A percentile compares a stretch with the other conserved stretches of the same genome.
phyloP scores from a whole-genome alignment of 2,888 invertebrate genomes.

The Buathra laborator region DNA sequence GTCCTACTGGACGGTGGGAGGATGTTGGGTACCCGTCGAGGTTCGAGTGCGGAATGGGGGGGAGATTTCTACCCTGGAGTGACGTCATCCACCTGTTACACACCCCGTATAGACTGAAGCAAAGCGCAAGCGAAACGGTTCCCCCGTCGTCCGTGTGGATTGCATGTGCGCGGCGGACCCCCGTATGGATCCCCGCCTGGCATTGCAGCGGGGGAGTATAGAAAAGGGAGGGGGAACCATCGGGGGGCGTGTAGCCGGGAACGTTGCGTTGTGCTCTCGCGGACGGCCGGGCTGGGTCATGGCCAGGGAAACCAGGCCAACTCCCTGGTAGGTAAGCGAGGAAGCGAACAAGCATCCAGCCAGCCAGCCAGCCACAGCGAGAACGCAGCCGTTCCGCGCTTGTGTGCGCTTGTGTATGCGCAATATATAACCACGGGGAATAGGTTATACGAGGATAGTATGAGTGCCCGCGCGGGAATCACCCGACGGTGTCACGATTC shows the following conservation, averaged over 20 bases:
- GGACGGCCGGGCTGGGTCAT: constrained; percentile 81
- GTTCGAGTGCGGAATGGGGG: constrained; percentile 44
- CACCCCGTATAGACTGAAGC: constrained; percentile 71
- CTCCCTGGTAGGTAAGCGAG: constrained; percentile 69
- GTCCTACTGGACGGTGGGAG: constrained; percentile 13
- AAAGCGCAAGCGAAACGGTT: constrained; percentile 21
- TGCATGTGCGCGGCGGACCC: constrained; percentile 69
- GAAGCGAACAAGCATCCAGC: constrained; percentile 49
- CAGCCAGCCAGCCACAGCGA: constrained; percentile 34
- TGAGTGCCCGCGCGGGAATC: constrained; percentile 65
- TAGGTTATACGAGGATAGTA: constrained; percentile 28
- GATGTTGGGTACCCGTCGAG: background rate
- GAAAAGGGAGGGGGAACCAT: constrained; percentile 49
- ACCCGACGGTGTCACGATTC: constrained; percentile 44
- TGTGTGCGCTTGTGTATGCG: constrained; percentile 4
- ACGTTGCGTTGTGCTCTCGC: constrained; percentile 67
- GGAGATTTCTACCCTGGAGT: constrained; percentile 71
- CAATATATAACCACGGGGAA: background rate
- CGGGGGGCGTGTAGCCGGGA: constrained; percentile 68
- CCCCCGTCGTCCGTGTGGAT: constrained; percentile 62
- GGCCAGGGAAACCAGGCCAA: constrained; percentile 84
- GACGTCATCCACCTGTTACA: constrained; percentile 84
- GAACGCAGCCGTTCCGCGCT: constrained; percentile 32
- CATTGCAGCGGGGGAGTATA: constrained; percentile 48
- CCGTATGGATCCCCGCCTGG: constrained; percentile 68